phyloP scores from a whole-genome alignment of 2,113 vertebrate genomes.

The Misgurnus anguillicaudatus region DNA sequence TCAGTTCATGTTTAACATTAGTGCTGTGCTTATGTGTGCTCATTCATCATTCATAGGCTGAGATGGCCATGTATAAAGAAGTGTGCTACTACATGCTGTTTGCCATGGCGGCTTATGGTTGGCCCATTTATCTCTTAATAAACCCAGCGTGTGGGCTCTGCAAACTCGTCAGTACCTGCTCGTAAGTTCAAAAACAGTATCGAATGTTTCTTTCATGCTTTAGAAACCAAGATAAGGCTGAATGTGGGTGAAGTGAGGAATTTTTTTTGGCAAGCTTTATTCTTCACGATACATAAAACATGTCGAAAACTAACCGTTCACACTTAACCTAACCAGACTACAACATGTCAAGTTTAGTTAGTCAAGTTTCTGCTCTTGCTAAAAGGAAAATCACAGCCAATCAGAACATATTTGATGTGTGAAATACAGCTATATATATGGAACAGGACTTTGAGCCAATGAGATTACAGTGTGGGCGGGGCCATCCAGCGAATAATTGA shows the following conservation, averaged over 20 bases:
- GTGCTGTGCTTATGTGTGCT: neutral
- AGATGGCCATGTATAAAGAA: conserved; percentile 97
- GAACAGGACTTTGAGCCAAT: too few species aligned
- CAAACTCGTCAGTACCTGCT: conserved; percentile 92
- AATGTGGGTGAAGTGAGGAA: neutral
- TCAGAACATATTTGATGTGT: neutral
- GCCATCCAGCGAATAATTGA: too few species aligned
- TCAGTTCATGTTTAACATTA: too few species aligned
- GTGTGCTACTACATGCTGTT: conserved; percentile 99
- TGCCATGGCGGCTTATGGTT: conserved; percentile 95
- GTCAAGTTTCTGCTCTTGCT: too few species aligned
- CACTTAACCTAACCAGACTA: too few species aligned
- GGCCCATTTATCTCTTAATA: conserved; percentile 98
- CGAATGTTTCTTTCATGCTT: neutral
- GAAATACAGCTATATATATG: neutral
- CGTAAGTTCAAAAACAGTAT: conserved; percentile 74
- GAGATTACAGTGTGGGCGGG: too few species aligned
- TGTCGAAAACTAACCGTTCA: too few species aligned
- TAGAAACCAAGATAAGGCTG: neutral
- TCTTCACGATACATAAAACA: neutral
- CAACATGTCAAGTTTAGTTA: too few species aligned
- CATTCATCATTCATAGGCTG: conserved; percentile 75
- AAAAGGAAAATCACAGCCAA: neutral
- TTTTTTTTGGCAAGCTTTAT: neutral
- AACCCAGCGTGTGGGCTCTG: conserved; percentile 95